phyloP scores from a whole-genome alignment of 92 coral and sea anemone genomes.

The Parazoanthus swiftii region DNA sequence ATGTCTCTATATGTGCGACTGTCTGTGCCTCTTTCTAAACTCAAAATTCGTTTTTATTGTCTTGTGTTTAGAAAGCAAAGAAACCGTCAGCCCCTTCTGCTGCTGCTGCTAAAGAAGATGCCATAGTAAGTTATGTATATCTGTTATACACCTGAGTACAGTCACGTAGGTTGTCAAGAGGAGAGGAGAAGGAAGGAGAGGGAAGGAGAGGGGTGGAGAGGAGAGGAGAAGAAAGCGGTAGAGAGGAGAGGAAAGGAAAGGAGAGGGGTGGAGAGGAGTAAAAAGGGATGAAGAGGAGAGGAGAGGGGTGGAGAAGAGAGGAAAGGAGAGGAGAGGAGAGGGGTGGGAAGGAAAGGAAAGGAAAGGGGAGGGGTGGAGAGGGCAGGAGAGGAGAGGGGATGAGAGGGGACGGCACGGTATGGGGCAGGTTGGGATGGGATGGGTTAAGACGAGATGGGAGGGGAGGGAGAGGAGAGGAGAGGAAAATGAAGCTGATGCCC shows the following conservation, averaged over 20 bases:
- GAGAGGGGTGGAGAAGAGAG: background rate
- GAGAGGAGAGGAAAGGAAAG: background rate
- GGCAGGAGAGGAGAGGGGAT: too few species aligned
- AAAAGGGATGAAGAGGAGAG: too few species aligned
- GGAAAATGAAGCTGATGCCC: too few species aligned
- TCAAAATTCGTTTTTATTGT: too few species aligned
- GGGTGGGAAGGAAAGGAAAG: too few species aligned
- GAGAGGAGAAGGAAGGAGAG: background rate
- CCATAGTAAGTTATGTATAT: slow-evolving; percentile 5
- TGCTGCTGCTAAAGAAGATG: slow-evolving; percentile 27
- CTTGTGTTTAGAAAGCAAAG: slow-evolving; percentile 29
- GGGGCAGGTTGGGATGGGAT: background rate
- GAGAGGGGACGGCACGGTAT: too few species aligned
- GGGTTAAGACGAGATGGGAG: too few species aligned
- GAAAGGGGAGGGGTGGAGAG: too few species aligned
- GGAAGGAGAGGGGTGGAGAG: background rate
- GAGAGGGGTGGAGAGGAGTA: background rate
- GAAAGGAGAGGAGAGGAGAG: too few species aligned
- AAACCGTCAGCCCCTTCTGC: slow-evolving; percentile 13
- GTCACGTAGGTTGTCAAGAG: background rate
- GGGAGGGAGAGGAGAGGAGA: too few species aligned
- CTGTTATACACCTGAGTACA: background rate
- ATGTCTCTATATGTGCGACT: background rate
- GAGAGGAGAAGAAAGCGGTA: too few species aligned
- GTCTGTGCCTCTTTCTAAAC: background rate